Conservation (phyloP, 1,140 invertebrate species). For the Heterodera schachtii region DNA sequence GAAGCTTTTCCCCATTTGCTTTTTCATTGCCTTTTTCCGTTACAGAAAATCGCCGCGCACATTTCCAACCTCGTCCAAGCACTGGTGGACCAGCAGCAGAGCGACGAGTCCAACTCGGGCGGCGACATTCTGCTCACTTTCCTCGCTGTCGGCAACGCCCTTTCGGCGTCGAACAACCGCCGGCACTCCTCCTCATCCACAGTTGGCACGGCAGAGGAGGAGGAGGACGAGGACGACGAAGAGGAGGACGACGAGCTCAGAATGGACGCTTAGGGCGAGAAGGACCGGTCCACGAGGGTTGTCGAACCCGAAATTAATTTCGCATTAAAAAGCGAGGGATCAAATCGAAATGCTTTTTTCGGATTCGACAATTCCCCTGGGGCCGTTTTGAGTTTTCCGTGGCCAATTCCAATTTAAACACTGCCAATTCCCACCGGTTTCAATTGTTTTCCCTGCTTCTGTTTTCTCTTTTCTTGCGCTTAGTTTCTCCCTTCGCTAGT, state of each 20-base stretch:
- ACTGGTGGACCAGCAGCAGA: conserved; percentile 14
- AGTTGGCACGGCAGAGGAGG: conserved; percentile 7
- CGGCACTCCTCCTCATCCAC: conserved; percentile 1
- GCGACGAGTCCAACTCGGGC: conserved; percentile 6
- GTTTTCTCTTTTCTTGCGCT: not conserved
- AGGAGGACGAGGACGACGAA: conserved; percentile 9
- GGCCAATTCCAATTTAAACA: not conserved
- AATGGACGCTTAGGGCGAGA: not conserved
- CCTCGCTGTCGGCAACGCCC: not conserved
- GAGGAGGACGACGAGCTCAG: not conserved
- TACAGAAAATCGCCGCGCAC: conserved; percentile 25
- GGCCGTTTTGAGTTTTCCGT: not conserved
- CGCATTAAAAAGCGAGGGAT: not conserved
- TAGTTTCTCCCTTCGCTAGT: not conserved
- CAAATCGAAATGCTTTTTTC: not conserved
- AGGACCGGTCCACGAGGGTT: not conserved
- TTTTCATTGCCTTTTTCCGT: not conserved
- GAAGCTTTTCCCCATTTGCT: not conserved
- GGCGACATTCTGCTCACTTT: conserved; percentile 26
- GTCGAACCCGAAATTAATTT: not conserved
- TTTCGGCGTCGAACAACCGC: not conserved
- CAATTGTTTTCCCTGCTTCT: not conserved
- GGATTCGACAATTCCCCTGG: not conserved
- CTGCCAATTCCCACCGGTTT: not conserved
- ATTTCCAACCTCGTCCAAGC: conserved; percentile 25